Base-by-base conservation (phyloP, 2,888 invertebrate genomes). In the Callimorpha dominula region DNA sequence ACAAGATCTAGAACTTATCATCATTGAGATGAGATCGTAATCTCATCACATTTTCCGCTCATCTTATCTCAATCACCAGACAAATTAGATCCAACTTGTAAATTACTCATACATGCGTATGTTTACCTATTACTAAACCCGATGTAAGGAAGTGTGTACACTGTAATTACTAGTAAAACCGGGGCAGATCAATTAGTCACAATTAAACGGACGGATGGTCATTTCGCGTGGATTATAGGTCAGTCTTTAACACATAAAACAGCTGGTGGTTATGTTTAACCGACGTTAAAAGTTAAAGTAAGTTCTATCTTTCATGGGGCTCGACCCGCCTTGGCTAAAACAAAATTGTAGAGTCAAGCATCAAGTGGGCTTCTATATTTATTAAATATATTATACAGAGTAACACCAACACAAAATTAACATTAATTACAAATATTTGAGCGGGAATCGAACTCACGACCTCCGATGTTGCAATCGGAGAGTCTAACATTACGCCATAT, bases 141-240 rank as follows among this genome's bases (percentile, higher is more conserved):
- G 20, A 65, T 72, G 14, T 62, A 80, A 80, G 83, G 83, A 83
- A 82, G 81, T 65, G 62, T 74, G 68, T 75, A 73, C 76, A 80
- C 72, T 73, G 72, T 84, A 87, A 89, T 88, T 85, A 87, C 74
- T 69, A 71, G 31, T 69, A 75, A 87, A 89, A 85, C 82, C 84
- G 85, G 89, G 86, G 68, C 89, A 84, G 79, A 84, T 85, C 85
- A 88, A 89, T 89, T 89, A 88, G 81, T 71, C 49, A 68, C 82
- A 81, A 88, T 89, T 88, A 75, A 66, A 74, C 75, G 65, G 79
- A 73, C 78, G 79, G 80, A 80, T 78, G 79, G 77, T 76, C 74
- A 74, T 78, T 80, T 83, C 72, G 81, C 70, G 72, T 67, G 77
- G 81, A 84, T 84, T 78, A 83, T 84, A 67, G 84, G 84, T 84